Conservation (phyloP, 2,797 vertebrate species). For the Pipistrellus pipistrellus region DNA sequence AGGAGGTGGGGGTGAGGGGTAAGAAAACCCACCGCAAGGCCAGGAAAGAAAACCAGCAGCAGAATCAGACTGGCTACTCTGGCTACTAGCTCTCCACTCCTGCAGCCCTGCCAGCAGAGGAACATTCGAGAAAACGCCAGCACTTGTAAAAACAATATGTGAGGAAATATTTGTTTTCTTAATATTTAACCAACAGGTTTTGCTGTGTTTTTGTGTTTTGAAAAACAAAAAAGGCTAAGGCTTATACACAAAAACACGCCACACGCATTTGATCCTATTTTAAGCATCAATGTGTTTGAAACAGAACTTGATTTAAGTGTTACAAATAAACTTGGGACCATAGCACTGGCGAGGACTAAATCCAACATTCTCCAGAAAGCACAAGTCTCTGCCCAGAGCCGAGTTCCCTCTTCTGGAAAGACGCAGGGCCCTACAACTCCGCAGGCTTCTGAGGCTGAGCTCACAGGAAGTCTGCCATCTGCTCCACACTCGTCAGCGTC, state of each 20-base stretch:
- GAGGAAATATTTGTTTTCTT: constrained; percentile 75
- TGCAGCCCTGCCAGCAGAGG: constrained; percentile 53
- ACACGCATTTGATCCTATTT: constrained; percentile 74
- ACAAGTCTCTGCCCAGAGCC: neutral
- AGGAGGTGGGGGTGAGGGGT: too few relatives aligned
- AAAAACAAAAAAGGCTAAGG: constrained; percentile 67
- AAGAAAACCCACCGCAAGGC: neutral
- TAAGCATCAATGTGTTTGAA: constrained; percentile 67
- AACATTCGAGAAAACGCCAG: constrained; percentile 67
- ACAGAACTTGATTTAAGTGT: constrained; percentile 66
- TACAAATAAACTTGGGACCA: constrained; percentile 54
- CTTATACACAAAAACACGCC: constrained; percentile 66
- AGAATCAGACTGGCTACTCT: neutral
- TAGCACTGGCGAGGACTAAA: neutral
- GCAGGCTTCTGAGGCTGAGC: neutral
- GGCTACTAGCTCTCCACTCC: constrained; percentile 47
- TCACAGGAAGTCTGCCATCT: neutral
- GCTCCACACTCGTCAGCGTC: neutral
- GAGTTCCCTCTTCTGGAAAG: neutral
- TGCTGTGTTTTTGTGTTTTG: constrained; percentile 72
- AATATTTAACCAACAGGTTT: constrained; percentile 81
- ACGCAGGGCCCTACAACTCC: neutral
- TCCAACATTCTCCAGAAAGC: neutral
- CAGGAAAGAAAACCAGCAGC: neutral
- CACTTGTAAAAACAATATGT: constrained; percentile 72